A percentile compares a stretch with the other conserved stretches of the same genome.
Evolutionary conservation across 2,113 vertebrate species (phyloP).

Genomic region (Rhagologus leucostigma): DNA sequence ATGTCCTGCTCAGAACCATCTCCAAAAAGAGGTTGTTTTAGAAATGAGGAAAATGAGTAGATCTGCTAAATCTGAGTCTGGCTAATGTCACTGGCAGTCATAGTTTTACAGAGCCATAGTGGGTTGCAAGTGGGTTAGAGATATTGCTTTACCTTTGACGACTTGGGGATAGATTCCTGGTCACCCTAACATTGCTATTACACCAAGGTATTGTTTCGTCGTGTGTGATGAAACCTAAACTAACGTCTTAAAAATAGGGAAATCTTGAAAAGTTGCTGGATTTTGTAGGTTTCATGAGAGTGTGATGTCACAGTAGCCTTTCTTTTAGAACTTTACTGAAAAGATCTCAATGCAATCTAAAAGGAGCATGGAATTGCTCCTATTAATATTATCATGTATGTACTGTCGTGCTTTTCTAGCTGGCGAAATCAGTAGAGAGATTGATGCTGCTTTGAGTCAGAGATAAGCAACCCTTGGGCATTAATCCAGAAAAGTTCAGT

Average conservation of each 20-base stretch:
- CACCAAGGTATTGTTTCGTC: neutral
- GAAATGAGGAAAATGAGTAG: neutral
- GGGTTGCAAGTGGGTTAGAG: neutral
- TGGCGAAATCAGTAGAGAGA: neutral
- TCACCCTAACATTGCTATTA: neutral
- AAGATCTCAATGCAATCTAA: neutral
- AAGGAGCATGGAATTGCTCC: neutral
- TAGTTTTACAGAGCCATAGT: neutral
- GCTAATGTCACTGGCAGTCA: neutral
- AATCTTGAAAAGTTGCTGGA: neutral
- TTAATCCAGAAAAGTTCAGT: neutral
- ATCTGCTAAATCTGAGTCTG: neutral
- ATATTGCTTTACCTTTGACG: neutral
- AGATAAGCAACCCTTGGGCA: neutral
- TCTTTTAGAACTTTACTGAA: neutral
- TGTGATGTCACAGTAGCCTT: neutral
- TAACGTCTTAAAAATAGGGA: neutral
- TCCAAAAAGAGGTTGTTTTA: neutral
- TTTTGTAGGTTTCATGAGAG: neutral
- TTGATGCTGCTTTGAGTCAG: neutral
- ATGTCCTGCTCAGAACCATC: neutral
- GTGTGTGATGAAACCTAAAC: neutral
- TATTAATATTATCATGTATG: neutral
- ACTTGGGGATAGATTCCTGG: neutral
- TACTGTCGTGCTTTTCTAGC: neutral